Percentiles rank a stretch among this genome's conserved stretches.
Conservation (phyloP, 1,140 invertebrate genomes). For the Drosophila kanapiae region DNA sequence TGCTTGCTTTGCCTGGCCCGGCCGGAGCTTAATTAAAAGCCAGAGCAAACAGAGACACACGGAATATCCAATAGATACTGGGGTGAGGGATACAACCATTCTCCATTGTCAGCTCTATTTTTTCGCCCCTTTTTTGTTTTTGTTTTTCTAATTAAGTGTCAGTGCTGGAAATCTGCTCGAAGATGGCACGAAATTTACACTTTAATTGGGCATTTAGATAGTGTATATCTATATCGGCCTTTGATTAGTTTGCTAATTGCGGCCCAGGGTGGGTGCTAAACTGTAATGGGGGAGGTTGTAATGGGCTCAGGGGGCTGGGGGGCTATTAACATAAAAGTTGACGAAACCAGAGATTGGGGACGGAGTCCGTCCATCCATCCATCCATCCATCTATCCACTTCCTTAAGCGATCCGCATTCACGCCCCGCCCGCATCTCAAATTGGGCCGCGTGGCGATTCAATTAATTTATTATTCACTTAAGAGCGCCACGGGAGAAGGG, state of each 20-base stretch:
- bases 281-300: conserved; percentile 3
- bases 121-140: neutral
- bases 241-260: conserved; percentile 72
- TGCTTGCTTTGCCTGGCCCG: conserved; percentile 9
- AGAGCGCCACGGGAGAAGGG: conserved; percentile 51
- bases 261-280: no score
- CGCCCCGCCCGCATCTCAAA: conserved; percentile 41
- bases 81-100: conserved; percentile 1
- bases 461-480: conserved; percentile 84
- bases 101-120: conserved; percentile 42
- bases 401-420: conserved; percentile 19
- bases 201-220: conserved; percentile 78
- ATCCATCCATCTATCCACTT: conserved; percentile 5
- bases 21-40: conserved; percentile 71
- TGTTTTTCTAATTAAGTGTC: conserved; percentile 76
- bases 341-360: conserved; percentile 32
- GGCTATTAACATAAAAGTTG: conserved; percentile 72
- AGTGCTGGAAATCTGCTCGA: conserved; percentile 61
- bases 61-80: conserved; percentile 51
- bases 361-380: neutral
- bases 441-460: conserved; percentile 75
- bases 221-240: conserved; percentile 51
- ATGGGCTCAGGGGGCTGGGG: neutral
- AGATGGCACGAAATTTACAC: conserved; percentile 63
- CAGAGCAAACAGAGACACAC: conserved; percentile 54